Base-by-base conservation (phyloP, 2,888 invertebrate genomes). In the Drosophila paramelanica region DNA sequence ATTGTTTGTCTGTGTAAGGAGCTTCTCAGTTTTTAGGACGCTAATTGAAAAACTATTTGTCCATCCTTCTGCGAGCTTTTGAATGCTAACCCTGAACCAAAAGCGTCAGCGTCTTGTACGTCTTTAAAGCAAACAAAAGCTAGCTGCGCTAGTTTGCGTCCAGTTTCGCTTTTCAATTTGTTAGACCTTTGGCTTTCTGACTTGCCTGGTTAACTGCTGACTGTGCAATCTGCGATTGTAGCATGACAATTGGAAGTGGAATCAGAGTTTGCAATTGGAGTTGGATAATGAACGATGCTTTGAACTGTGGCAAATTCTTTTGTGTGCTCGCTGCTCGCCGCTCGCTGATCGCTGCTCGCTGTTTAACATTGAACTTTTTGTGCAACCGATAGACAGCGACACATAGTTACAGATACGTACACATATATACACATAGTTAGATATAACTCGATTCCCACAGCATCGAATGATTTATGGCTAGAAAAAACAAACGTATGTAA, bases 301-400 rank as follows among this genome's bases (percentile, higher is more conserved):
- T 87, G 72, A 84, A 82, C 88, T 87, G 85, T 89, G 85, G 89
- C 84, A 85, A 85, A 85, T 87, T 83, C 83, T 82, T 81, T 81
- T 84, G 73, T 83, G 64, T 77, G 67, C 57, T 51, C 13, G 31
- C 46, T 62, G 51, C 14, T 17, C 17, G 17, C 17, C 17, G 67
- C 57, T 51, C 13, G 23, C 23, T 77, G 67, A 55, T 51, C n/a
- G 31, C 46, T 62, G 51, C 13, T 38, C 56, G 59, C 49, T 49
- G 61, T 80, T 87, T 85, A 85, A 87, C 85, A 85, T 85, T 85
- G 85, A 85, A 85, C 85, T 85, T 84, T 88, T 88, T 79, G 72
- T 68, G 66, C 58, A 72, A 23, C 50, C 58, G 36, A 65, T 64
- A 51, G 60, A 67, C 59, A 64, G 39, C 53, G 56, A 68, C 47